phyloP scores from a whole-genome alignment of 37 sponge, comb jelly and placozoan genomes.

The Agelas oroides region DNA sequence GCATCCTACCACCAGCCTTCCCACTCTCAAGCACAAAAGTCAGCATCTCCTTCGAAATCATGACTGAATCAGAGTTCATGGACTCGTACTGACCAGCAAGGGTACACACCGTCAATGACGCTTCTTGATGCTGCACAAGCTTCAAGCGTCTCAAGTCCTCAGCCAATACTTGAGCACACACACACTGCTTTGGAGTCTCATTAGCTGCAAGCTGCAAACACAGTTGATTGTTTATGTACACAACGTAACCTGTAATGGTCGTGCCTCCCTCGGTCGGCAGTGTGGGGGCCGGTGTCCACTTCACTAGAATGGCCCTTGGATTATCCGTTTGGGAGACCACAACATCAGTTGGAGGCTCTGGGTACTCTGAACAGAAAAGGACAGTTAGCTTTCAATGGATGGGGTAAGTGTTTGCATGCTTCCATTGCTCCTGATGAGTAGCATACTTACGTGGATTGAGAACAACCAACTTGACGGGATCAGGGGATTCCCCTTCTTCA shows the following conservation, averaged over 20 bases:
- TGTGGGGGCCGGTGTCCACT: conserved; percentile 7
- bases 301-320: conserved; percentile 13
- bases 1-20: not conserved
- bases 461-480: conserved; percentile 28
- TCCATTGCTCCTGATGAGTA: not conserved
- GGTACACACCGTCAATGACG: conserved; percentile 19
- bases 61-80: conserved; percentile 4
- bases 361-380: conserved; percentile 45
- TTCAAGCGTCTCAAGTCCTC: not conserved
- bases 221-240: conserved; percentile 11
- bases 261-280: conserved; percentile 6
- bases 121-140: not conserved
- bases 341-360: conserved; percentile 43
- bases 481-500: conserved; percentile 49
- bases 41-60: conserved; percentile 12
- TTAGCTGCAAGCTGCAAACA: conserved; percentile 3
- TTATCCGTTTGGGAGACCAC: not conserved
- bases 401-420: not conserved
- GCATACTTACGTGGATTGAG: conserved; percentile 62
- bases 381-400: not conserved
- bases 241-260: conserved; percentile 18
- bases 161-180: conserved; percentile 3
- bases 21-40: not conserved
- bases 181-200: not conserved
- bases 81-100: conserved; percentile 9